Evolutionary conservation across 2,797 vertebrate genomes (phyloP), one percentile per base, ranked within the genome.

Genomic region (Pseudochaenichthys georgianus): DNA sequence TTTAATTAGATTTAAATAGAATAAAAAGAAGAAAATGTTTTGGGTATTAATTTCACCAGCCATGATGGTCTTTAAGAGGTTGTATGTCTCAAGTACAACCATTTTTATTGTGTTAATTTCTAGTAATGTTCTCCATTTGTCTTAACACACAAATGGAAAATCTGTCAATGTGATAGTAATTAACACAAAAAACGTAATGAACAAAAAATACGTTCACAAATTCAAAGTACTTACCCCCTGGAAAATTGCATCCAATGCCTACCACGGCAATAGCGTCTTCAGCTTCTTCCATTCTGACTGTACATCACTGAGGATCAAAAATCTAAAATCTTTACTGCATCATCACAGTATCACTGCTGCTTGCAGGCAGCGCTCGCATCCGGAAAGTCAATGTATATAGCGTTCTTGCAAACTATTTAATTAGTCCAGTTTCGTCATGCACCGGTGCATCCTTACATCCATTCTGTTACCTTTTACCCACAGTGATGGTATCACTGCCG

Each of bases 221-320:
- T 13, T 21, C 1, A 34, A 7, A 52, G 15, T 4, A 3, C 81
- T 93, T 81, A 96, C 96, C 96, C 57, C 96, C 96, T 0, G 96
- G 96, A 73, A 96, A 97, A 80, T 96, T 95, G 86, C 96, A 97
- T 71, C 95, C 96, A 47, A 97, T 95, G 50, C 96, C 96, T 52
- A 96, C 95, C 64, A 97, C 87, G 19, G 96, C 96, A 63, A 97
- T 88, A 28, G 85, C 71, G 17, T 95, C 93, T 52, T 79, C 91
- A 46, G 78, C 69, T 31, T 94, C 92, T 0, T 91, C 93, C 93
- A 95, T 93, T 75, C 19, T 92, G 67, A 60, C 69, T 23, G 13
- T 68, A 17, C 61, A 77, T 84, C 70, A 64, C 65, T 79, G 3
- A 23, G 5, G 62, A 60, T 62, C 10, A 53, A 75, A 38, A 84